A percentile compares a stretch with the other conserved stretches of the same genome.
Evolutionary conservation across 2,888 invertebrate genomes (phyloP).

Genomic region (Pecten maximus): DNA sequence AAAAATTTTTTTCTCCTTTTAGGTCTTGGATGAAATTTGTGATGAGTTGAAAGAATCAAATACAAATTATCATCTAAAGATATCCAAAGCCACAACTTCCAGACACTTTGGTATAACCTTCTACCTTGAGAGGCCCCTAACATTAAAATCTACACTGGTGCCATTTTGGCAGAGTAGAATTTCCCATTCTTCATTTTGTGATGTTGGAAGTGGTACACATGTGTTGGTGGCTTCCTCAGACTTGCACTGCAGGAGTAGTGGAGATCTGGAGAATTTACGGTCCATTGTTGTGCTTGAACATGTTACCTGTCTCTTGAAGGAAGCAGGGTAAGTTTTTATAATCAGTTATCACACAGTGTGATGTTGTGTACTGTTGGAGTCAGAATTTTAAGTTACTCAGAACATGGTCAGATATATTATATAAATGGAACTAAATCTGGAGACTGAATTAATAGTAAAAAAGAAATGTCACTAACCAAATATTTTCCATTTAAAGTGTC

Average conservation of each 20-base stretch:
- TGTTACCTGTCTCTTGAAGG: slow-evolving; percentile 54
- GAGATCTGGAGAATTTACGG: slow-evolving; percentile 40
- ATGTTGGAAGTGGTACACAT: background rate
- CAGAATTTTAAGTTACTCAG: too few species aligned
- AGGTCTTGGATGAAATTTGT: slow-evolving; percentile 28
- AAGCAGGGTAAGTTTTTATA: slow-evolving; percentile 62
- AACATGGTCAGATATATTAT: too few species aligned
- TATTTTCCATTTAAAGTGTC: too few species aligned
- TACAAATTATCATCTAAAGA: slow-evolving; percentile 34
- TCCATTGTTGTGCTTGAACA: slow-evolving; percentile 57
- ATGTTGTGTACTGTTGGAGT: background rate
- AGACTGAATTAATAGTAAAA: too few species aligned
- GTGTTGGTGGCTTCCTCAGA: slow-evolving; percentile 10
- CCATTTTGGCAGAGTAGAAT: background rate
- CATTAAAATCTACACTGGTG: slow-evolving; percentile 42
- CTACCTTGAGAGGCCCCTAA: slow-evolving; percentile 41
- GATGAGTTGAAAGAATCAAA: slow-evolving; percentile 16
- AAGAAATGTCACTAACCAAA: too few species aligned
- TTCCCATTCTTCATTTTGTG: background rate
- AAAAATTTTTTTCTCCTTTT: too few species aligned
- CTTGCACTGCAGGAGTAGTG: background rate
- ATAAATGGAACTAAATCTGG: too few species aligned
- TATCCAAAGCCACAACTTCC: slow-evolving; percentile 33
- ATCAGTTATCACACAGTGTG: background rate
- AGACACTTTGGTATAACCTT: slow-evolving; percentile 40